Percentiles rank a stretch among this genome's conserved stretches.
These are phyloP conservation scores for Abscondita cerata DNA, from an alignment of 2,888 invertebrate species.

Conservation along the genomic window DNA sequence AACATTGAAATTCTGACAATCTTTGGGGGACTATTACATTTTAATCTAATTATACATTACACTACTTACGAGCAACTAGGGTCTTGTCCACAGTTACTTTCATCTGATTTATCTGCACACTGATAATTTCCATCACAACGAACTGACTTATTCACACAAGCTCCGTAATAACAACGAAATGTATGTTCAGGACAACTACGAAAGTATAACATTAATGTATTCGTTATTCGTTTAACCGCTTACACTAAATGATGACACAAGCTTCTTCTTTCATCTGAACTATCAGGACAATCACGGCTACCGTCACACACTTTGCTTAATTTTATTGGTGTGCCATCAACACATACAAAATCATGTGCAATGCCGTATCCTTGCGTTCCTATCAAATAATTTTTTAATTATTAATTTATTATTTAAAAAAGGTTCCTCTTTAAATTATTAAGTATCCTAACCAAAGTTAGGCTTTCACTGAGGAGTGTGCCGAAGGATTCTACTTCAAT, in stretches of 20 bases:
- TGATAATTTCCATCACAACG: slow-evolving; percentile 49
- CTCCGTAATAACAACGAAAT: slow-evolving; percentile 53
- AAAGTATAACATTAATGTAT: not conserved
- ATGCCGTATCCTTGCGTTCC: not conserved
- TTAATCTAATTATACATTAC: not conserved
- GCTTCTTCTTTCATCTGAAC: slow-evolving; percentile 54
- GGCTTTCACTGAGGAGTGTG: too few species aligned
- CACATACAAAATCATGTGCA: slow-evolving; percentile 41
- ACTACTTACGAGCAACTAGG: slow-evolving; percentile 41
- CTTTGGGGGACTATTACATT: slow-evolving; percentile 22
- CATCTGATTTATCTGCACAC: slow-evolving; percentile 49
- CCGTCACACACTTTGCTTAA: slow-evolving; percentile 43
- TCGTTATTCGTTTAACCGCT: slow-evolving; percentile 8
- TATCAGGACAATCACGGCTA: slow-evolving; percentile 54
- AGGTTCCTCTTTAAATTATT: too few species aligned
- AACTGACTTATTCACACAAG: slow-evolving; percentile 45
- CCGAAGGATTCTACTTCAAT: too few species aligned
- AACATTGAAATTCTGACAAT: slow-evolving; percentile 42
- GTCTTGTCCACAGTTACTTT: slow-evolving; percentile 43
- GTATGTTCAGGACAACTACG: slow-evolving; percentile 42
- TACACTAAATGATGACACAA: slow-evolving; percentile 49
- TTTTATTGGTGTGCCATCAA: slow-evolving; percentile 39
- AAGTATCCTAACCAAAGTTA: too few species aligned
- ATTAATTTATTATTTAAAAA: too few species aligned
- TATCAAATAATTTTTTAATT: not conserved